Conservation (phyloP, 2,113 vertebrate genomes). For the Lepus europaeus region DNA sequence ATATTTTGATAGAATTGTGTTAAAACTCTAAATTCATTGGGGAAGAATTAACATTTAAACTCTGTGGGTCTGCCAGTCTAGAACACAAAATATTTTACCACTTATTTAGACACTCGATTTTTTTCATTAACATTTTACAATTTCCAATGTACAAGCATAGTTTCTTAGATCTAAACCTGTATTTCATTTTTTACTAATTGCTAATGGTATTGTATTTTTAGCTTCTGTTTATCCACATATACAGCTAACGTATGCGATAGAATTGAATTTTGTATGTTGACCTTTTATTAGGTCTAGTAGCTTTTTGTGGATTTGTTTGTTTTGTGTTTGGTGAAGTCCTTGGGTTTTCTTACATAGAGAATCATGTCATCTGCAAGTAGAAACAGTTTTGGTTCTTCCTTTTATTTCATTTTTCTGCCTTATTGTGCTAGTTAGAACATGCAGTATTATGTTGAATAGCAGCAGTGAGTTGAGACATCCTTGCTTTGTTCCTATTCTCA, state of each 20-base stretch:
- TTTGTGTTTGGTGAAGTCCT: neutral
- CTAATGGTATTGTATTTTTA: neutral
- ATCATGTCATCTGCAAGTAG: neutral
- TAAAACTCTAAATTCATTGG: neutral
- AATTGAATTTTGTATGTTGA: neutral
- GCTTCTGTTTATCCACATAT: neutral
- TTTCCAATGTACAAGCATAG: neutral
- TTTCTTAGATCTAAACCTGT: neutral
- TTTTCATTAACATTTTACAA: neutral
- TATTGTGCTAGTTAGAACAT: neutral
- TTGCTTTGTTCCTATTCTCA: neutral
- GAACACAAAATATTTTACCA: neutral
- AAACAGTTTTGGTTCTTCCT: neutral
- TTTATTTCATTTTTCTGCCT: neutral
- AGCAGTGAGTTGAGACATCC: neutral
- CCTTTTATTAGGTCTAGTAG: neutral
- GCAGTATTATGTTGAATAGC: neutral
- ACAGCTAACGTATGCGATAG: neutral
- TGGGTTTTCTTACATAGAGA: neutral
- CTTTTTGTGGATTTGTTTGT: neutral
- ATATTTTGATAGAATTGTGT: neutral
- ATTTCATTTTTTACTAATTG: slow-evolving; percentile 6
- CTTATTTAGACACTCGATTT: slow-evolving; percentile 20
- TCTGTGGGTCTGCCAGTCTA: neutral
- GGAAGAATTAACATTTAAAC: neutral